These are phyloP conservation scores for Aporophyla nigra DNA, from an alignment of 2,888 invertebrate genomes.

Conservation along the genomic window DNA sequence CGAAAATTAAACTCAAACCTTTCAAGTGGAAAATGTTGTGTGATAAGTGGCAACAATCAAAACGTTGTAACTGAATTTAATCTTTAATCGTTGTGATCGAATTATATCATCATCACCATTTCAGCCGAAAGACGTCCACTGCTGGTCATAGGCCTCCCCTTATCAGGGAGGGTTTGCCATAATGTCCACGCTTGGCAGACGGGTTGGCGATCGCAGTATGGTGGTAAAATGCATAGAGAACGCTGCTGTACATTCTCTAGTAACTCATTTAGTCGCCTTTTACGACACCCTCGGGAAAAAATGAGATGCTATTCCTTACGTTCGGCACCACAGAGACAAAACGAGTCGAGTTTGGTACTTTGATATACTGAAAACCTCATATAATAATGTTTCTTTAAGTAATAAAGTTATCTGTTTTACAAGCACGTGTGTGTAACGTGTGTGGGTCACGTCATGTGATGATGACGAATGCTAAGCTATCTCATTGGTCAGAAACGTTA, in stretches of 20 bases:
- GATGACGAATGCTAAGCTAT: constrained; percentile 75
- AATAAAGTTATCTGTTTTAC: background rate
- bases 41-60: background rate
- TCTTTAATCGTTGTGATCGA: background rate
- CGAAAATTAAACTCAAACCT: constrained; percentile 10
- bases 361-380: background rate
- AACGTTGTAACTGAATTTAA: background rate
- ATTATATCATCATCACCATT: background rate
- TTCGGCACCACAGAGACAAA: too few relatives aligned
- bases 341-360: background rate
- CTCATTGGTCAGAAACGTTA: constrained; percentile 66
- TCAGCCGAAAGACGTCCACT: too few relatives aligned
- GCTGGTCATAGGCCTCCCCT: too few relatives aligned
- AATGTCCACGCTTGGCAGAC: too few relatives aligned
- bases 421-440: constrained; percentile 57
- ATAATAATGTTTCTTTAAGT: background rate
- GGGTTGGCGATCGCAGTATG: too few relatives aligned
- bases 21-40: background rate
- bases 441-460: constrained; percentile 70
- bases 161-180: too few relatives aligned
- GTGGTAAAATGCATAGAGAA: too few relatives aligned
- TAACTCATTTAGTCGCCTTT: too few relatives aligned
- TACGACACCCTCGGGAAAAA: too few relatives aligned
- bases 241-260: too few relatives aligned
- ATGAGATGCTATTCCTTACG: too few relatives aligned